Percentiles rank a stretch among this genome's conserved stretches.
Evolutionary conservation across 2,888 invertebrate species (phyloP).

Genomic region (Neuroscelio doddi): DNA sequence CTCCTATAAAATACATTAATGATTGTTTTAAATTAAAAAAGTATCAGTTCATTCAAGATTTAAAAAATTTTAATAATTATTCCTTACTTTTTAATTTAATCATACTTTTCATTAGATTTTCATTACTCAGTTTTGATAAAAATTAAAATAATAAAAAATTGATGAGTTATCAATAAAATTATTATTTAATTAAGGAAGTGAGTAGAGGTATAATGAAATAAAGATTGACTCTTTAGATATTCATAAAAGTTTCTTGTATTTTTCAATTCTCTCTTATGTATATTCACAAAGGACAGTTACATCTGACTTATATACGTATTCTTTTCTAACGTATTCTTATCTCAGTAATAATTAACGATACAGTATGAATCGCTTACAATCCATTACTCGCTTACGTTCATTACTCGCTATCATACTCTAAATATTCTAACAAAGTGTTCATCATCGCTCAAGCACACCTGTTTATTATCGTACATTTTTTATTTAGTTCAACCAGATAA

Average conservation of each 20-base stretch:
- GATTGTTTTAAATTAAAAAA: no score
- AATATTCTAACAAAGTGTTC: constrained; percentile 59
- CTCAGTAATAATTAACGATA: constrained; percentile 63
- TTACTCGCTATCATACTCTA: constrained; percentile 64
- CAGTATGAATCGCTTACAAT: constrained; percentile 50
- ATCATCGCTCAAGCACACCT: constrained; percentile 59
- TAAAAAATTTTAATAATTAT: no score
- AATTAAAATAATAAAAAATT: no score
- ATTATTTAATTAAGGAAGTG: no score
- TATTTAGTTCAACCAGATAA: constrained; percentile 42
- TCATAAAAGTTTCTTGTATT: constrained; percentile 72
- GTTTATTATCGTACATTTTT: constrained; percentile 45
- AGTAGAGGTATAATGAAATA: constrained; percentile 5
- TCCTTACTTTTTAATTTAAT: no score
- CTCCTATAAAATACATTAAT: no score
- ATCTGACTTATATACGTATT: constrained; percentile 68
- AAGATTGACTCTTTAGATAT: constrained; percentile 50
- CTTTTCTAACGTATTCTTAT: constrained; percentile 65
- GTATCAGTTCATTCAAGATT: no score
- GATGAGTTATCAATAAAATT: no score
- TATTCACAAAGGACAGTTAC: constrained; percentile 72
- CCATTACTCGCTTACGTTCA: constrained; percentile 62
- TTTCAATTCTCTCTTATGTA: constrained; percentile 70
- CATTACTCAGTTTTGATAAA: no score
- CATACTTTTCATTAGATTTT: no score